Evolutionary conservation across 2,888 invertebrate species (phyloP).

Genomic region (Scrobipalpa costella): DNA sequence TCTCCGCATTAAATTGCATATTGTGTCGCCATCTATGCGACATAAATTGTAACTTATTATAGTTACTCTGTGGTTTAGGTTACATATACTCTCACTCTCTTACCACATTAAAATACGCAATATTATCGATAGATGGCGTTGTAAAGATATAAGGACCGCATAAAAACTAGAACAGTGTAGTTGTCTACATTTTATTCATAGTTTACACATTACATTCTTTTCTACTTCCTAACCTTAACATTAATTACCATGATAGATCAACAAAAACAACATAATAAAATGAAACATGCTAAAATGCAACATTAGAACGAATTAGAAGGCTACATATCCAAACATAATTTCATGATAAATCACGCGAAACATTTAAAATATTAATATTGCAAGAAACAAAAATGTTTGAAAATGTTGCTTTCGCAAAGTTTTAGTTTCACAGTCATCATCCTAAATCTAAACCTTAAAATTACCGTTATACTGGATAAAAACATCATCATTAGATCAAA

Average conservation of each 20-base stretch:
- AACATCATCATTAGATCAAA: background rate
- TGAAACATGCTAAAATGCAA: conserved; percentile 31
- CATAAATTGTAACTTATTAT: no score
- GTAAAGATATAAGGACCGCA: no score
- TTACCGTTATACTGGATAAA: background rate
- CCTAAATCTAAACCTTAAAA: conserved; percentile 5
- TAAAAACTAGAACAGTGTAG: conserved; percentile 5
- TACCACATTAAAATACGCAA: no score
- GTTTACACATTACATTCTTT: conserved; percentile 60
- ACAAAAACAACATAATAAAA: conserved; percentile 49
- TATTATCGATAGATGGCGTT: no score
- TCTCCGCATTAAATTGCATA: no score
- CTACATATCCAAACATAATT: conserved; percentile 1
- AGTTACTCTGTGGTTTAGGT: no score
- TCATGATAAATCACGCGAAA: background rate
- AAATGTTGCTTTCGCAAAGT: background rate
- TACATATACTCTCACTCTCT: no score
- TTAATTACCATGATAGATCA: conserved; percentile 49
- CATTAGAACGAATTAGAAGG: conserved; percentile 12
- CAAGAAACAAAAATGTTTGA: background rate
- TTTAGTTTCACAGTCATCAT: background rate
- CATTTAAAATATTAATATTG: no score
- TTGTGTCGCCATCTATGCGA: no score
- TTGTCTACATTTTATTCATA: conserved; percentile 59
- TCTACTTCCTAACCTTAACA: conserved; percentile 48